These are phyloP conservation scores for Pegoplata infirma DNA, from an alignment of 2,888 invertebrate genomes.

Conservation along the genomic window DNA sequence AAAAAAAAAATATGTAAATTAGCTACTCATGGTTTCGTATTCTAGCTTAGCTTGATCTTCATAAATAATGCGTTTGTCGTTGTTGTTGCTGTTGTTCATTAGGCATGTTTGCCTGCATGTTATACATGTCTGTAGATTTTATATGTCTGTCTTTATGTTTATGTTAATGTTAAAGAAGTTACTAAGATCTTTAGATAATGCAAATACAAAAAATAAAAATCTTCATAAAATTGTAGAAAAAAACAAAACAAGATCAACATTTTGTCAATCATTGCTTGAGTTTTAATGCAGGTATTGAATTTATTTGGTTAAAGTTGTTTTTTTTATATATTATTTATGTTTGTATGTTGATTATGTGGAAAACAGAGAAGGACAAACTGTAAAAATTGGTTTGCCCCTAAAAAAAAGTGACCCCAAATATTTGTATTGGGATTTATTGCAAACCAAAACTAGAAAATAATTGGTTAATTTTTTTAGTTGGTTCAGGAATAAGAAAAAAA, in stretches of 20 bases:
- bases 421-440: no score
- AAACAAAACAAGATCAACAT: constrained; percentile 56
- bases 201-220: neutral
- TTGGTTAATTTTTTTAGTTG: no score
- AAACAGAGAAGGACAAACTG: neutral
- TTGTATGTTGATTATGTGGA: neutral
- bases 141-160: constrained; percentile 27
- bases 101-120: constrained; percentile 42
- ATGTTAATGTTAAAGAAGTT: constrained; percentile 60
- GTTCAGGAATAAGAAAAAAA: no score
- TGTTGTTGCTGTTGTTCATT: constrained; percentile 42
- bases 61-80: constrained; percentile 74
- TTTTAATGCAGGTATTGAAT: constrained; percentile 34
- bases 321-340: no score
- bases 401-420: no score
- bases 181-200: constrained; percentile 57
- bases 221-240: neutral
- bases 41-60: constrained; percentile 66
- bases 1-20: constrained; percentile 68
- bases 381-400: no score
- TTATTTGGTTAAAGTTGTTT: no score
- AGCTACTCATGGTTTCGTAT: constrained; percentile 56
- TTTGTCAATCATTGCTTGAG: constrained; percentile 57
- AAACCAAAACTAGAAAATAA: no score
- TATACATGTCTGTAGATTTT: neutral